Conservation (phyloP, 1,140 invertebrate genomes). For the Magallana gigas region DNA sequence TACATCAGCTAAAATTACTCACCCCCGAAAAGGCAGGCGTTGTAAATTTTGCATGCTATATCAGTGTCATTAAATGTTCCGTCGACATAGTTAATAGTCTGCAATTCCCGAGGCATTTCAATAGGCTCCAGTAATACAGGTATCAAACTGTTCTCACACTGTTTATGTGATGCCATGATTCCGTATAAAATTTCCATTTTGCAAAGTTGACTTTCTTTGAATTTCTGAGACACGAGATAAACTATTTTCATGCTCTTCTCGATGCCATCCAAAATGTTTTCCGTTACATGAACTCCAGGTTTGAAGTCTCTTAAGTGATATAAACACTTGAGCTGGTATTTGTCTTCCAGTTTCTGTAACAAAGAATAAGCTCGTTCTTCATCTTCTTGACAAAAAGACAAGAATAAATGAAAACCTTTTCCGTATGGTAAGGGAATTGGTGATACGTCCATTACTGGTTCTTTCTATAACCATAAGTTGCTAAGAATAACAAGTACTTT, state of each 20-base stretch:
- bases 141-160: not conserved
- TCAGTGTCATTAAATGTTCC: not conserved
- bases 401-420: not conserved
- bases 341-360: not conserved
- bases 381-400: not conserved
- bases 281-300: not conserved
- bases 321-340: not conserved
- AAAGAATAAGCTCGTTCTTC: not conserved
- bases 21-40: not conserved
- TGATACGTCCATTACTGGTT: not conserved
- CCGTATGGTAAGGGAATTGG: not conserved
- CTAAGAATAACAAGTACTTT: no score
- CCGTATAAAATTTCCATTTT: not conserved
- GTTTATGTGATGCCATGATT: not conserved
- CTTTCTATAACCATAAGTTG: no score
- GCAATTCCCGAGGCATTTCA: not conserved
- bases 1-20: not conserved
- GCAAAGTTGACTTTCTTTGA: not conserved
- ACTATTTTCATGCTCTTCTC: conserved; percentile 14
- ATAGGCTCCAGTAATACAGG: not conserved
- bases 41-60: not conserved
- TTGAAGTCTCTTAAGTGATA: not conserved
- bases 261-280: not conserved
- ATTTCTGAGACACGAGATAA: not conserved
- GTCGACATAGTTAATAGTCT: not conserved